Evolutionary conservation across 2,113 vertebrate species (phyloP).

Genomic region (Trematocara unimaculatum): DNA sequence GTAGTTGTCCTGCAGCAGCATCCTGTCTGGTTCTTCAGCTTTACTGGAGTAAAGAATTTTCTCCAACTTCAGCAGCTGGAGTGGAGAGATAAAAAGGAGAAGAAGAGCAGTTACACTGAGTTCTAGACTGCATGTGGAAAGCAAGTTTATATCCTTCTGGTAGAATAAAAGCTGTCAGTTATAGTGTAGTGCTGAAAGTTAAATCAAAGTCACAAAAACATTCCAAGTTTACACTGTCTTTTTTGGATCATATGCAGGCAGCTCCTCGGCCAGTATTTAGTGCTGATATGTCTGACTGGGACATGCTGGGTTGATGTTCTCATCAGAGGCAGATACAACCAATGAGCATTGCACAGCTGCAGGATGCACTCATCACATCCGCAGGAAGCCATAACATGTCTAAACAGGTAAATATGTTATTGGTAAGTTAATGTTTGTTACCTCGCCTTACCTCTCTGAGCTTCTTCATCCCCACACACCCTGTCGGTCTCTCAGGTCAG

Average conservation of each 20-base stretch:
- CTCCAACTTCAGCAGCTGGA: slow-evolving; percentile 70
- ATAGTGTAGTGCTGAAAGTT: not conserved
- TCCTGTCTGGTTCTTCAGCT: slow-evolving; percentile 6
- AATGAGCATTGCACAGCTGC: not conserved
- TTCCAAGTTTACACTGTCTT: not conserved
- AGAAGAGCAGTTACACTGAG: not conserved
- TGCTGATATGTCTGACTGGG: not conserved
- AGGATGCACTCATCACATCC: not conserved
- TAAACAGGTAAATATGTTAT: not conserved
- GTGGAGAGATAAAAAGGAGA: not conserved
- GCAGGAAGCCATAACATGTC: not conserved
- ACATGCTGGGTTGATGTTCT: not conserved
- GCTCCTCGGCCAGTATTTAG: not conserved
- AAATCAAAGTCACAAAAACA: not conserved
- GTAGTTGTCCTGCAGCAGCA: slow-evolving; percentile 72
- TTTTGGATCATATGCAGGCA: not conserved
- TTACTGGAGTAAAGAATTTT: slow-evolving; percentile 66
- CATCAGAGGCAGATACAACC: not conserved
- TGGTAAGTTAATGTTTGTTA: not conserved
- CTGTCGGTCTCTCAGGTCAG: too few species aligned
- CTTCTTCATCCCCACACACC: too few species aligned
- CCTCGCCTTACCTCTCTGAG: too few species aligned
- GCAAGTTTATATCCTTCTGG: not conserved
- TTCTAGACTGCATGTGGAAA: not conserved
- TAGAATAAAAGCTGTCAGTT: not conserved